These are phyloP conservation scores for Pterois miles DNA, from an alignment of 2,797 vertebrate species.

Conservation along the genomic window DNA sequence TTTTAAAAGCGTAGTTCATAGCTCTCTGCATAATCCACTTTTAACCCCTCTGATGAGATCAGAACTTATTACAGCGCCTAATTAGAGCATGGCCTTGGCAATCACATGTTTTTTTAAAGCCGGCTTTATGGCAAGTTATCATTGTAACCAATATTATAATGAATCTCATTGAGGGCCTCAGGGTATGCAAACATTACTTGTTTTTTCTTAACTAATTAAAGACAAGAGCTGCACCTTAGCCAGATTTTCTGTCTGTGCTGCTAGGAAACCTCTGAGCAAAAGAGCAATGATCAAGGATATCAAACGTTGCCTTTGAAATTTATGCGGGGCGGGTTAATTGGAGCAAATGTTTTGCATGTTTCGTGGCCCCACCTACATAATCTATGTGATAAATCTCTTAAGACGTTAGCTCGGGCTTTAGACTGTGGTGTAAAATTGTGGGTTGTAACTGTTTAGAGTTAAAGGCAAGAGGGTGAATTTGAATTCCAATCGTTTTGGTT, in stretches of 20 bases:
- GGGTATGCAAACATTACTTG: slow-evolving; percentile 46
- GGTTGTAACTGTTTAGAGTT: slow-evolving; percentile 16
- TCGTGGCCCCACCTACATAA: slow-evolving; percentile 1
- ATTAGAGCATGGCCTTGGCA: slow-evolving; percentile 65
- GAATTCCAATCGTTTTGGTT: neutral
- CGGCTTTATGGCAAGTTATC: slow-evolving; percentile 52
- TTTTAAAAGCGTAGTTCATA: slow-evolving; percentile 62
- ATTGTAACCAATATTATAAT: slow-evolving; percentile 67
- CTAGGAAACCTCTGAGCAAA: slow-evolving; percentile 49
- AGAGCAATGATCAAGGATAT: slow-evolving; percentile 57
- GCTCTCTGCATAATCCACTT: slow-evolving; percentile 61
- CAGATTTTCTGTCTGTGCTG: slow-evolving; percentile 39
- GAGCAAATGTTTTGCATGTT: slow-evolving; percentile 3
- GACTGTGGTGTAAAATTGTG: slow-evolving; percentile 4
- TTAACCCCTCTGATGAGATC: slow-evolving; percentile 73
- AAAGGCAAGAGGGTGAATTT: neutral
- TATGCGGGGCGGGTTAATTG: slow-evolving; percentile 38
- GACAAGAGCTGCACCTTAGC: slow-evolving; percentile 56
- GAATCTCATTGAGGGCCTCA: slow-evolving; percentile 44
- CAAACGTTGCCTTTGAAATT: slow-evolving; percentile 48
- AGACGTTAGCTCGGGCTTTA: neutral
- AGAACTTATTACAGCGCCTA: slow-evolving; percentile 61
- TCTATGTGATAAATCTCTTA: slow-evolving; percentile 13
- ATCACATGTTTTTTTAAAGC: slow-evolving; percentile 54
- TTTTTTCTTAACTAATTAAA: slow-evolving; percentile 58